Conservation (phyloP, 2,113 vertebrate species). For the Orthonyx spaldingii region DNA sequence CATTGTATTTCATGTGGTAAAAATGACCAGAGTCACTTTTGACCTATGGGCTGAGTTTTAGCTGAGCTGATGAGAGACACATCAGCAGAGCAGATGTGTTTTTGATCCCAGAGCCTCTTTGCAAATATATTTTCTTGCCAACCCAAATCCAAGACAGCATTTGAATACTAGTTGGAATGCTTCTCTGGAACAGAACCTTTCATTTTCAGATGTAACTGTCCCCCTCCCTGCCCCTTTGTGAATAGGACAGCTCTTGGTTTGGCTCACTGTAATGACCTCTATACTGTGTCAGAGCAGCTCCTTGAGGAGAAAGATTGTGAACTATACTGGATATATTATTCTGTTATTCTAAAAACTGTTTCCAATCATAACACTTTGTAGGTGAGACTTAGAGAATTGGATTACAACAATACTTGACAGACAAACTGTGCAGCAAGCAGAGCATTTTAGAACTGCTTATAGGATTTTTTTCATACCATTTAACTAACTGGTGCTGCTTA, state of each 20-base stretch:
- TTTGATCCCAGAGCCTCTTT: neutral
- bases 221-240: neutral
- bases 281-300: neutral
- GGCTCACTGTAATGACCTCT: neutral
- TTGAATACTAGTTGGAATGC: neutral
- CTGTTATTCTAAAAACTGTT: neutral
- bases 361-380: neutral
- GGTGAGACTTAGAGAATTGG: neutral
- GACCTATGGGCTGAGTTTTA: neutral
- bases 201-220: neutral
- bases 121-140: neutral
- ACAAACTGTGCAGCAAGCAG: neutral
- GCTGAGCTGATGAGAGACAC: neutral
- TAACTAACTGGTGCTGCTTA: neutral
- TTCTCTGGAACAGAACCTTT: neutral
- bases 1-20: neutral
- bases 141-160: neutral
- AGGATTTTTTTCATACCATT: neutral
- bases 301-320: neutral
- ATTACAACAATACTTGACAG: neutral
- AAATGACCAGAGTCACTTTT: neutral
- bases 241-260: neutral
- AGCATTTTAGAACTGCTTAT: neutral
- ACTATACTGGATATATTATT: neutral
- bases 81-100: neutral